Evolutionary conservation across 2,888 invertebrate species (phyloP), one percentile per base, ranked within the genome.

Genomic region (Ormyrus nitidulus): DNA sequence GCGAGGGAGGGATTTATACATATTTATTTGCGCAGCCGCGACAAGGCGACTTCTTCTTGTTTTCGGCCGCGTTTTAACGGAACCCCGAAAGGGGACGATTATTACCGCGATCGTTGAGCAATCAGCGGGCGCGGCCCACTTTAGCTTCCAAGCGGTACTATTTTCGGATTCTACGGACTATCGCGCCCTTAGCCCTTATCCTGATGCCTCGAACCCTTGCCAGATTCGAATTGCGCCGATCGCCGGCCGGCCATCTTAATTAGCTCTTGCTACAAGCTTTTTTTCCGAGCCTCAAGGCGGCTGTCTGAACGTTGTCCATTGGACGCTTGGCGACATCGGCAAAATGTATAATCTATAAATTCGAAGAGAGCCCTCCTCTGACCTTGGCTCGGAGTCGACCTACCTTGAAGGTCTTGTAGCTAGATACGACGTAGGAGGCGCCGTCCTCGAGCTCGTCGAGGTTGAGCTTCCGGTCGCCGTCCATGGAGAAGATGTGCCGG

Each of bases 341-440:
- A 19, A 19, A 19, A 19, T 2, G 19, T 19, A 19, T 2, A 19
- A 19, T 19, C 19, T 13, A 19, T 19, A 19, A 19, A 19, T 19
- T 19, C 19, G 19, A 19, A 1, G 19, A 19, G 19, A 19, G 19
- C 19, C 19, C 19, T 19, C 66, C 54, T 53, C 13, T 73, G 73
- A 73, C 69, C 78, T 10, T 56, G n/a, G 48, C 68, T n/a, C 54
- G 10, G n/a, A 11, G 11, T 11, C 51, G 6, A 53, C 69, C 13
- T 91, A 96, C 97, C 95, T 97, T 96, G 91, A 97, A 97, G 10
- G 95, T 95, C 91, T 96, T 96, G 89, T 96, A 96, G 5, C 97
- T 97, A 8, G 98, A 98, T 56, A 97, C 97, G 83, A 98, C 97
- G 90, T 98, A 98, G 8, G 96, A 95, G 19, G 95, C 95, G n/a